Conservation (phyloP, 2,797 vertebrate genomes). For the Furcifer pardalis region DNA sequence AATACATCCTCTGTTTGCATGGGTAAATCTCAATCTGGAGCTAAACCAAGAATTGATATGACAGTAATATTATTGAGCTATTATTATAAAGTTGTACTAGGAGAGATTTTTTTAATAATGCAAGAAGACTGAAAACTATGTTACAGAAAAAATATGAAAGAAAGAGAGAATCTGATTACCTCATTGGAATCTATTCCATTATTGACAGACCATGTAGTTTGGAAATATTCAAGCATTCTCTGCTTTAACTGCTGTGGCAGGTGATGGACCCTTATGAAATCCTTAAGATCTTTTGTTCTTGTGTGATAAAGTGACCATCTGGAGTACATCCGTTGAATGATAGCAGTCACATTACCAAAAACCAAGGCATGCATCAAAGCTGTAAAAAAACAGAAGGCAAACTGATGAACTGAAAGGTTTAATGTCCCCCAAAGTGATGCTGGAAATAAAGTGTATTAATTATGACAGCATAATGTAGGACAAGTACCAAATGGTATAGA, state of each 20-base stretch:
- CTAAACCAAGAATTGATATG: too few species aligned
- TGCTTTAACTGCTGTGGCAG: constrained; percentile 95
- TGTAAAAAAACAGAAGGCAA: constrained; percentile 62
- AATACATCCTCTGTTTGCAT: neutral
- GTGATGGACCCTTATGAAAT: constrained; percentile 96
- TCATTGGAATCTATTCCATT: constrained; percentile 84
- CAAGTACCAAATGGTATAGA: neutral
- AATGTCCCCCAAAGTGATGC: constrained; percentile 11
- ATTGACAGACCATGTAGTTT: constrained; percentile 84
- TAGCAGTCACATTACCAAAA: constrained; percentile 97
- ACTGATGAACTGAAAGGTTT: neutral
- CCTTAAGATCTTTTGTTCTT: constrained; percentile 96
- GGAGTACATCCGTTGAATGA: constrained; percentile 98
- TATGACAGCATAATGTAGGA: too few species aligned
- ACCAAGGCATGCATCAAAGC: constrained; percentile 98
- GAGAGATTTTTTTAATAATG: neutral
- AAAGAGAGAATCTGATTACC: constrained; percentile 68
- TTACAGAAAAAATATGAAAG: neutral
- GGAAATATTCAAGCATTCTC: constrained; percentile 96
- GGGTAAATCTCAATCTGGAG: neutral
- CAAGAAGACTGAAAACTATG: neutral
- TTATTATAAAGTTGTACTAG: neutral
- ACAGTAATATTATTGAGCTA: neutral
- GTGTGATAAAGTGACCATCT: constrained; percentile 98
- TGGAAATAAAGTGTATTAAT: neutral